phyloP scores from a whole-genome alignment of 2,888 invertebrate species.

The Lycocerus yunnanus region DNA sequence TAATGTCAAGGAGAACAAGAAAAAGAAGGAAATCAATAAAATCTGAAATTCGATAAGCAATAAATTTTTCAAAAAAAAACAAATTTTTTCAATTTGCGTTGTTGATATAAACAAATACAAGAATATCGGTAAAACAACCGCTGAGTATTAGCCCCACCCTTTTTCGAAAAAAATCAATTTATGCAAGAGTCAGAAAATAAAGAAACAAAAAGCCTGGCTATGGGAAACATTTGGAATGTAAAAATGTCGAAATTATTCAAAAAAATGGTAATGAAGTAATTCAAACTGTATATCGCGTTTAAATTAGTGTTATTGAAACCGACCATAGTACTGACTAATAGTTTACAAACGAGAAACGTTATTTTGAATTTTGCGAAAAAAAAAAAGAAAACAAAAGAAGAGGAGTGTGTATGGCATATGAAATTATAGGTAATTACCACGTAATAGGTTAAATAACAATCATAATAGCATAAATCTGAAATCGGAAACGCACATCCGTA shows the following conservation, averaged over 20 bases:
- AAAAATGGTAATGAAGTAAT: background rate
- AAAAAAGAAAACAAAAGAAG: background rate
- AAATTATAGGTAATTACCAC: background rate
- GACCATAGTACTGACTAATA: background rate
- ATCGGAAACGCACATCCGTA: slow-evolving; percentile 24
- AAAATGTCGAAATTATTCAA: background rate
- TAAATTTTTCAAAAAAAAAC: background rate
- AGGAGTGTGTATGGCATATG: background rate
- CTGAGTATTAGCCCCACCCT: background rate
- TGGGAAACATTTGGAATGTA: background rate
- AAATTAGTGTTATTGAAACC: background rate
- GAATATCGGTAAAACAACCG: background rate
- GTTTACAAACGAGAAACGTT: background rate
- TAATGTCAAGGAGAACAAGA: background rate
- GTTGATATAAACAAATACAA: too few species aligned
- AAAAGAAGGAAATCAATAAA: too few species aligned
- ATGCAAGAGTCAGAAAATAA: background rate
- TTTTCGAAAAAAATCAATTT: background rate
- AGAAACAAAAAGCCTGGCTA: background rate
- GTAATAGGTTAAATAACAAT: background rate
- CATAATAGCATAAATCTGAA: background rate
- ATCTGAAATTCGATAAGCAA: background rate
- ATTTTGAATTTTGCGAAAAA: background rate
- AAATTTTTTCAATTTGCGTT: too few species aligned
- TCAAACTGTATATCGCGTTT: background rate